Evolutionary conservation across 2,797 vertebrate species (phyloP).

Genomic region (Odontamblyopus rebecca): DNA sequence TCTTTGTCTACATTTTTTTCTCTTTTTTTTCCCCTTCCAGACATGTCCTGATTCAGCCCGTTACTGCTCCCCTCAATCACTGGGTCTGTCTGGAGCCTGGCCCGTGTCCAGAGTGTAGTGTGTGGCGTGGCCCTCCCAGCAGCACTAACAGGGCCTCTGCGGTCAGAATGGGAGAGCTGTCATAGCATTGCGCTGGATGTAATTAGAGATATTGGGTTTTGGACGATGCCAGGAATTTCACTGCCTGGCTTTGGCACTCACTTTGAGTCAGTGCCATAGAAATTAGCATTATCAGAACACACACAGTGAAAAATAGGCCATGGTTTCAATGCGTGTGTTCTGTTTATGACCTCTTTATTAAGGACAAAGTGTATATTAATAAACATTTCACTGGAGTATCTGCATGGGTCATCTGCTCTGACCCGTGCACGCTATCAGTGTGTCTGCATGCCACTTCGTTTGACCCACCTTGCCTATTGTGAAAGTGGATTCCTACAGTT

Average conservation of each 20-base stretch:
- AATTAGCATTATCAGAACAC: not conserved
- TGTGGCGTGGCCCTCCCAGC: conserved; percentile 15
- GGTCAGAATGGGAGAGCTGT: conserved; percentile 37
- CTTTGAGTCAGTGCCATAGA: not conserved
- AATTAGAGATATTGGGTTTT: conserved; percentile 26
- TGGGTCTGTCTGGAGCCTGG: conserved; percentile 65
- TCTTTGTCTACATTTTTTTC: conserved; percentile 68
- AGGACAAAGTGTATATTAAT: not conserved
- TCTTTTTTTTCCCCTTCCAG: conserved; percentile 22
- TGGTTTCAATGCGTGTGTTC: not conserved
- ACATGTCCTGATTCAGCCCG: conserved; percentile 47
- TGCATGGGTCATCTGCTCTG: not conserved
- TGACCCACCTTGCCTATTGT: not conserved
- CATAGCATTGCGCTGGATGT: conserved; percentile 28
- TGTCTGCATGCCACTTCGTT: not conserved
- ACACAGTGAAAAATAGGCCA: not conserved
- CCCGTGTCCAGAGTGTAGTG: conserved; percentile 50
- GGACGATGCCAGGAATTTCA: conserved; percentile 13
- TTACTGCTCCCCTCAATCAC: conserved; percentile 60
- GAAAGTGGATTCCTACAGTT: too few species aligned
- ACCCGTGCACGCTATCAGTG: not conserved
- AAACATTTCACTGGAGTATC: not conserved
- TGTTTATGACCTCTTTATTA: not conserved
- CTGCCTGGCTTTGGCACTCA: conserved; percentile 12
- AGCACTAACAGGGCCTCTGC: conserved; percentile 17